Percentiles rank a stretch among this genome's conserved stretches.
phyloP scores from a whole-genome alignment of 2,888 invertebrate species.

The Helobdella robusta region DNA sequence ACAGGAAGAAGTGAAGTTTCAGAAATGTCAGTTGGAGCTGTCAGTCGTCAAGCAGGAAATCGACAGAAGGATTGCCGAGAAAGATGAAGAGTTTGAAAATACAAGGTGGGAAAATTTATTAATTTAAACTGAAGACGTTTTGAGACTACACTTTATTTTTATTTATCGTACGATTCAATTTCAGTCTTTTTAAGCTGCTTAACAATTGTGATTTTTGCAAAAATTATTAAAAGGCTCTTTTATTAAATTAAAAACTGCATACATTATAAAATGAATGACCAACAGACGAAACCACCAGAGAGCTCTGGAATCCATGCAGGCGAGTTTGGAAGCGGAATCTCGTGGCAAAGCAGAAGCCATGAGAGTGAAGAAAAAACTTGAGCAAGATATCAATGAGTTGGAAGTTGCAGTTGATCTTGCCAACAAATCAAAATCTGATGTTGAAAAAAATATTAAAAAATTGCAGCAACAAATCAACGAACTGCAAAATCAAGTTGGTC shows the following conservation, averaged over 20 bases:
- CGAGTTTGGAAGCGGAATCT: constrained; percentile 95
- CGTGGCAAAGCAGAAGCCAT: constrained; percentile 99
- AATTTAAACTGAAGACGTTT: too few species aligned
- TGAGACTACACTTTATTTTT: too few species aligned
- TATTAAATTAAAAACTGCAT: too few species aligned
- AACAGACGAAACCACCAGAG: constrained; percentile 25
- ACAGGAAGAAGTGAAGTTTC: constrained; percentile 93
- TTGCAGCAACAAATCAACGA: constrained; percentile 62
- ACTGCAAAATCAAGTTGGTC: constrained; percentile 82
- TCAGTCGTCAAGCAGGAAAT: constrained; percentile 98
- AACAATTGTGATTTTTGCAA: too few species aligned
- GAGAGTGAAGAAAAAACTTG: constrained; percentile 99
- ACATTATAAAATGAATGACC: background rate
- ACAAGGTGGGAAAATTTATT: constrained; percentile 58
- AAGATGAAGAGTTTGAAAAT: constrained; percentile 99
- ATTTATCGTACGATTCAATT: background rate
- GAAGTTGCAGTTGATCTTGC: constrained; percentile 97
- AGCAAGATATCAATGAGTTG: constrained; percentile 97
- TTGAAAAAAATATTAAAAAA: constrained; percentile 98
- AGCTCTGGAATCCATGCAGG: constrained; percentile 98
- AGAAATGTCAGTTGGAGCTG: constrained; percentile 87
- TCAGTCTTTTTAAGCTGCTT: background rate
- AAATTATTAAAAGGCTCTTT: too few species aligned
- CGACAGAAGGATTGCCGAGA: constrained; percentile 97
- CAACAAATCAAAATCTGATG: constrained; percentile 95